Evolutionary conservation across 1,140 invertebrate genomes (phyloP).

Genomic region (Drosophila fuyamai): DNA sequence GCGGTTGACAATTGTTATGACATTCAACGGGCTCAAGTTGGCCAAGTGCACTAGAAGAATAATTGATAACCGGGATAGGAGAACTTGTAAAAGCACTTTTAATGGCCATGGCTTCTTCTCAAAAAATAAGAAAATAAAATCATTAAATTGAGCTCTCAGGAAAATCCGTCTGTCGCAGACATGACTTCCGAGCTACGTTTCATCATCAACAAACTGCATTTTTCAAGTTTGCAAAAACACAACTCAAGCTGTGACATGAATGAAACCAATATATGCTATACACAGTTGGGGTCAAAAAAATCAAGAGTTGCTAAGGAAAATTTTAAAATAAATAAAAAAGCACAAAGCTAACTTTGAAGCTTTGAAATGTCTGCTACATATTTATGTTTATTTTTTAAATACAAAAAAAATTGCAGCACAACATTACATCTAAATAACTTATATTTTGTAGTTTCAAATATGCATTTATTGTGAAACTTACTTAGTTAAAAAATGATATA

Average conservation of each 20-base stretch:
- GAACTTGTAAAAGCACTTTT: constrained; percentile 9
- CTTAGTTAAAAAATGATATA: no score
- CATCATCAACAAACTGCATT: not conserved
- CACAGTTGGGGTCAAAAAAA: not conserved
- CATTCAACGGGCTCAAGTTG: constrained; percentile 22
- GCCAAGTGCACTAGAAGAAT: constrained; percentile 19
- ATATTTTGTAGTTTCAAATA: no score
- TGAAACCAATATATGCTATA: constrained; percentile 2
- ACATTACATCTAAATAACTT: no score
- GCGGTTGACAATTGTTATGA: constrained; percentile 30
- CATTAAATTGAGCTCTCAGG: constrained; percentile 5
- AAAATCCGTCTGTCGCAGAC: not conserved
- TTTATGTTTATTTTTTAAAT: no score
- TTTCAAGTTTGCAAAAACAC: constrained; percentile 9
- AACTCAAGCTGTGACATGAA: constrained; percentile 1
- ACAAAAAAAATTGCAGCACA: no score
- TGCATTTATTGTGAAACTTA: no score
- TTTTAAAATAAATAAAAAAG: not conserved
- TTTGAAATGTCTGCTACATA: no score
- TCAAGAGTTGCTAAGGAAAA: not conserved
- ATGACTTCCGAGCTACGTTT: constrained; percentile 8
- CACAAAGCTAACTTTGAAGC: no score
- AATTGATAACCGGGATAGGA: not conserved
- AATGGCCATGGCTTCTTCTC: constrained; percentile 5
- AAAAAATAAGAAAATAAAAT: constrained; percentile 8